Evolutionary conservation across 2,888 invertebrate species (phyloP), one percentile per base, ranked within the genome.

Genomic region (Pseudoips prasinana): DNA sequence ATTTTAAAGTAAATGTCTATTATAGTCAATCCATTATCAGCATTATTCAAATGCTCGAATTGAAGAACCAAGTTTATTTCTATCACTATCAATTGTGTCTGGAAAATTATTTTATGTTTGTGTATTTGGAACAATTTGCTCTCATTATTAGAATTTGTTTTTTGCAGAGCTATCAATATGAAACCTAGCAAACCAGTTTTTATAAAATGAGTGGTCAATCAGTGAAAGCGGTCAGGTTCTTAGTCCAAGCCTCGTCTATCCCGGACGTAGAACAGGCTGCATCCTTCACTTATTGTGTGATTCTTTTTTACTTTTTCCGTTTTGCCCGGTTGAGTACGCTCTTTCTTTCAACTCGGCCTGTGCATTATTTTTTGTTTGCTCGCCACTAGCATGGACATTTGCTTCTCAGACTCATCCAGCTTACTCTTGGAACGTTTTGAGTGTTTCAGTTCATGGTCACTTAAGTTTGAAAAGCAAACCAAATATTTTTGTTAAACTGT

Each of bases 221-320:
- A 53, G 45, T 46, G 57, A 59, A 53, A 61, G 54, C 65, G 75
- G 76, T 79, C 78, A 79, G 75, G 67, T 58, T 53, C 58, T 53
- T 55, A 34, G 50, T 63, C 57, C 57, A 67, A 71, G 68, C 71
- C 68, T 66, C 64, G 66, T 73, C 71, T 70, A 67, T 58, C 57
- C 70, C 74, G 73, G 75, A 73, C 73, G 76, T 68, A 59, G 69
- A 52, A 55, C 60, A 57, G 53, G 63, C 70, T n/a, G n/a, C n/a
- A n/a, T 78, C 67, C 69, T 73, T 73, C 50, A 58, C 65, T 75
- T 72, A 79, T 82, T 80, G 76, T 78, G 62, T 70, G 56, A 49
- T 73, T 64, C 58, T 70, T 73, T 75, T 81, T 75, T 72, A 59
- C 71, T 55, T 71, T 71, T 79, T 77, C 68, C 55, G 64, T 73